A percentile compares a stretch with the other conserved stretches of the same genome.
Conservation (phyloP, 2,113 vertebrate species). For the Ranitomeya imitator region DNA sequence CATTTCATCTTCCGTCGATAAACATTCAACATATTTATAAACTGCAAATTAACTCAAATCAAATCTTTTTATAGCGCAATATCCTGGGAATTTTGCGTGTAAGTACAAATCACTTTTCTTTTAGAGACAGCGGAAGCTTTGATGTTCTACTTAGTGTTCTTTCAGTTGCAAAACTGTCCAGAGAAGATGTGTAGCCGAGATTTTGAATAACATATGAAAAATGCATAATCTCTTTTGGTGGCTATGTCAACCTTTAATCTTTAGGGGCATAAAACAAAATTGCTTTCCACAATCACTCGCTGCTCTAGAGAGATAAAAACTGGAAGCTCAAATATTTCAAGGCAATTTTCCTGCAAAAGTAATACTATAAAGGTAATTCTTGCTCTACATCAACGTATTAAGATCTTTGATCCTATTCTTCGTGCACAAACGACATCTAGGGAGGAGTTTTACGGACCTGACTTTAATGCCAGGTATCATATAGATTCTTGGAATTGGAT, state of each 20-base stretch:
- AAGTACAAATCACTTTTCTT: constrained; percentile 55
- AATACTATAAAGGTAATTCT: constrained; percentile 27
- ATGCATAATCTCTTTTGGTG: constrained; percentile 45
- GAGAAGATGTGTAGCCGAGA: constrained; percentile 44
- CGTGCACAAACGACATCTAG: neutral
- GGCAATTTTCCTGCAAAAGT: constrained; percentile 38
- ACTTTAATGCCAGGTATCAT: neutral
- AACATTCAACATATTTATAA: constrained; percentile 52
- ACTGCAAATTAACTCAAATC: constrained; percentile 55
- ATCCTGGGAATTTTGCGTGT: constrained; percentile 48
- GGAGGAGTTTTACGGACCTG: constrained; percentile 2
- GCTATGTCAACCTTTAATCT: constrained; percentile 52
- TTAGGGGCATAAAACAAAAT: constrained; percentile 54
- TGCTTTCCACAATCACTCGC: constrained; percentile 39
- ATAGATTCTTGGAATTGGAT: constrained; percentile 2
- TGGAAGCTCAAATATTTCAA: constrained; percentile 6
- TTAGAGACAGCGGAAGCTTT: constrained; percentile 44
- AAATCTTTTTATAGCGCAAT: constrained; percentile 54
- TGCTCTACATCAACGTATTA: constrained; percentile 22
- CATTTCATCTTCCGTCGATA: constrained; percentile 35
- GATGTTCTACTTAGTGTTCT: constrained; percentile 45
- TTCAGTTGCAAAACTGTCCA: constrained; percentile 44
- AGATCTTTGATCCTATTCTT: constrained; percentile 45
- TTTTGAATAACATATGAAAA: constrained; percentile 51
- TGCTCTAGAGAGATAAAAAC: constrained; percentile 33